Conservation (phyloP, 2,113 vertebrate genomes). For the Phrynosoma blainvillii region DNA sequence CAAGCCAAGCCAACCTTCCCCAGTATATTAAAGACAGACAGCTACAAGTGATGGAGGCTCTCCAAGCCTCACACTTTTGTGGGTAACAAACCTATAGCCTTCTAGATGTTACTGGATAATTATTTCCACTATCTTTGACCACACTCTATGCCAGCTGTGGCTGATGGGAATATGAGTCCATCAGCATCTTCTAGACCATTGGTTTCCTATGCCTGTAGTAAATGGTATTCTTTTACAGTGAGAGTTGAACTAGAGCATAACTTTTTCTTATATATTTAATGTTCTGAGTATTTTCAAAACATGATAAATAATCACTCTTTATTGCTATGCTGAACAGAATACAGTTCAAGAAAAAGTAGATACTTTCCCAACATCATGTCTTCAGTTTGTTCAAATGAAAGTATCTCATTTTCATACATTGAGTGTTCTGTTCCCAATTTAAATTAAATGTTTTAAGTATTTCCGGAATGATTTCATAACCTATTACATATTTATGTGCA, state of each 20-base stretch:
- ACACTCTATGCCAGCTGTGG: background rate
- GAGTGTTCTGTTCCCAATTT: constrained; percentile 7
- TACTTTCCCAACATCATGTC: background rate
- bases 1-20: too few relatives aligned
- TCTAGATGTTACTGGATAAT: too few relatives aligned
- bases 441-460: constrained; percentile 19
- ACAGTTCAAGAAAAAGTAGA: background rate
- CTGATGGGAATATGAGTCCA: background rate
- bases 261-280: background rate
- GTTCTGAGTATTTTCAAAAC: background rate
- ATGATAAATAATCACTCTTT: background rate
- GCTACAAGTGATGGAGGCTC: too few relatives aligned
- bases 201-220: background rate
- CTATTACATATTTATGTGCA: constrained; percentile 15
- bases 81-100: too few relatives aligned
- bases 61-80: too few relatives aligned
- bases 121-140: background rate
- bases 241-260: background rate
- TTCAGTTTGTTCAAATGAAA: constrained; percentile 4
- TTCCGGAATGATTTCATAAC: constrained; percentile 24
- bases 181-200: background rate
- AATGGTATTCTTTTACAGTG: constrained; percentile 1
- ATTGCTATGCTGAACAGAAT: background rate
- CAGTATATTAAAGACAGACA: too few relatives aligned
- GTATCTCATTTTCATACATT: constrained; percentile 6